Evolutionary conservation across 2,888 invertebrate species (phyloP), one percentile per base, ranked within the genome.

Genomic region (Augochlorella aurata): DNA sequence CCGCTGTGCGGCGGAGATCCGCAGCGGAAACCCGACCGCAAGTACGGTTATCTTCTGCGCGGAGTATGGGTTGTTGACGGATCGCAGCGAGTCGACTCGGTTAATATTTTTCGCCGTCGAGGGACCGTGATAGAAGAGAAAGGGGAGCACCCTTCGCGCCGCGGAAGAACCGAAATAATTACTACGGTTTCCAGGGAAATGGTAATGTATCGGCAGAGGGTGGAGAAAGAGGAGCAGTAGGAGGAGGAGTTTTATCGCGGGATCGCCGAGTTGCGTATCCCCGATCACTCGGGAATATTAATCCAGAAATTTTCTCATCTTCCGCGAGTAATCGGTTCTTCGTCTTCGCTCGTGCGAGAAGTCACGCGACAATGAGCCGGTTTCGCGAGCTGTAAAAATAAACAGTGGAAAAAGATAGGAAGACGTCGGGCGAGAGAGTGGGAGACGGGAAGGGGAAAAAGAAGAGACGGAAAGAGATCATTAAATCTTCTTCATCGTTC

Each of bases 401-500:
- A 65, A 65, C 38, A 65, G 38, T 38, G 38, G 63, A 63, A 63
- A 38, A 38, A 38, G 18, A 49, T 38, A 7, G 70, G 58, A n/a
- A 18, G 47, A 49, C 24, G 52, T n/a, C 10, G 50, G 29, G 18
- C n/a, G 52, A n/a, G 16, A 18, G 14, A 14, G 47, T 12, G 12
- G 47, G 12, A 47, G 47, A 47, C 1, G 47, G 12, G 12, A 12
- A 47, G 12, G 47, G 21, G 14, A 38, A 54, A 54, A 54, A 54
- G 54, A 24, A 58, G 24, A 58, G 24, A 58, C 38, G 47, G 45
- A 50, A 76, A 54, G 76, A 61, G 73, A 76, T 73, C 73, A 47
- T 74, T 74, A 67, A 74, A 77, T 81, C 82, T 74, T 77, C 72
- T 49, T 68, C 70, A 47, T n/a, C 5, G 47, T 49, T 21, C 24